phyloP scores from a whole-genome alignment of 1,140 invertebrate genomes.

The Procambarus clarkii region DNA sequence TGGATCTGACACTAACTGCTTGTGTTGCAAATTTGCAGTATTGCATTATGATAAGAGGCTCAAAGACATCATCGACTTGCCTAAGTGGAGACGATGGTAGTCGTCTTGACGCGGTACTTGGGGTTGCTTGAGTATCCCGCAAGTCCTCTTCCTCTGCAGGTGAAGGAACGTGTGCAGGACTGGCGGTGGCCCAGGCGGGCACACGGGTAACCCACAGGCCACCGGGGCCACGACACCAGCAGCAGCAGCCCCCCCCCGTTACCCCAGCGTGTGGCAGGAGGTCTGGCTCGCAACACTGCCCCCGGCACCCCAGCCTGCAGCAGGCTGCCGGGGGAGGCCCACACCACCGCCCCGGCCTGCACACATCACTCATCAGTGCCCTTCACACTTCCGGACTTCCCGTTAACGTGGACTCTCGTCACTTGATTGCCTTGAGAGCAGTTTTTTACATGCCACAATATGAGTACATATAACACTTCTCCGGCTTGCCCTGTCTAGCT shows the following conservation, averaged over 20 bases:
- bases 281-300: neutral
- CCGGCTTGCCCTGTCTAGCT: conserved; percentile 38
- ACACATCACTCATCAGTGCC: conserved; percentile 20
- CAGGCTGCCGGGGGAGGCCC: neutral
- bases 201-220: conserved; percentile 21
- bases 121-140: conserved; percentile 47
- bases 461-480: conserved; percentile 40
- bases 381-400: conserved; percentile 59
- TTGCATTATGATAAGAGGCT: conserved; percentile 62
- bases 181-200: conserved; percentile 20
- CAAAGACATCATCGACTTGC: conserved; percentile 66
- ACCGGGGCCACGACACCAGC: neutral
- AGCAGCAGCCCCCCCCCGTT: too few species aligned
- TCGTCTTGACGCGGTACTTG: conserved; percentile 42
- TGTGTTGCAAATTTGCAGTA: conserved; percentile 62
- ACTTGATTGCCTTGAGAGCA: conserved; percentile 68
- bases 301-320: too few species aligned
- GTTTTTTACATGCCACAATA: conserved; percentile 64
- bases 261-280: neutral
- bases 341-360: conserved; percentile 2
- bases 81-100: conserved; percentile 60
- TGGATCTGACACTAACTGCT: conserved; percentile 63
- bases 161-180: neutral
- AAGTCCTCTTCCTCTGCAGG: conserved; percentile 7
- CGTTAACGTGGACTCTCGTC: conserved; percentile 62